Base-by-base conservation (phyloP, 2,113 vertebrate species). In the Gopherus evgoodei region DNA sequence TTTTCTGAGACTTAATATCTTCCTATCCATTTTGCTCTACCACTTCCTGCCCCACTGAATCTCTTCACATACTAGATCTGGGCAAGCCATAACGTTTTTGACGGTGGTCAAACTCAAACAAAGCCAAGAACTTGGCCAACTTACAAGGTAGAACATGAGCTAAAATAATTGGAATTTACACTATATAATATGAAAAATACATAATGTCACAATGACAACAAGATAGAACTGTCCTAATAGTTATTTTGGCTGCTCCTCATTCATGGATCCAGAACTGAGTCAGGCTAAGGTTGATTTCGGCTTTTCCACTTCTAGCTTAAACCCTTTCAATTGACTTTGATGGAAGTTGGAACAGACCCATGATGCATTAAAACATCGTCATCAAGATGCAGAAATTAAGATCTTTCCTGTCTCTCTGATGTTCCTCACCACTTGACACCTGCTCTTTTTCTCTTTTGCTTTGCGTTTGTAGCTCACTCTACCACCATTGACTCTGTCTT, bases 401-500 rank as follows among this genome's bases (percentile, higher is more conserved):
- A n/a, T 50, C 87, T 89, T 84, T 93, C 83, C 47, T 93, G 7
- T 69, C 65, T n/a, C 65, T n/a, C 35, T 69, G 65, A 69, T n/a
- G 14, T 69, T 35, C 65, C 35, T 72, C 65, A 38, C n/a, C n/a
- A 38, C n/a, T 72, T 72, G 65, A 38, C 65, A 72, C 9, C 8
- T 72, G 65, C 65, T 72, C 65, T 38, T 22, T 83, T 95, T 90
- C 92, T 86, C 93, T 95, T 94, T 95, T 95, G 94, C 94, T 72
- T 38, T 47, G 50, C 8, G 5, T 96, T 87, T 94, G 31, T 53
- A 81, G 81, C 81, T 93, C 93, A 88, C 94, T 94, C 84, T 90
- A 1, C 84, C 96, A 94, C 84, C 96, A 95, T 95, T 91, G 94
- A 96, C 95, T 91, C 50, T 95, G 54, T 96, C 93, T 95, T 54